These are phyloP conservation scores for Thalassoma bifasciatum DNA, from an alignment of 2,113 vertebrate species.

Conservation along the genomic window DNA sequence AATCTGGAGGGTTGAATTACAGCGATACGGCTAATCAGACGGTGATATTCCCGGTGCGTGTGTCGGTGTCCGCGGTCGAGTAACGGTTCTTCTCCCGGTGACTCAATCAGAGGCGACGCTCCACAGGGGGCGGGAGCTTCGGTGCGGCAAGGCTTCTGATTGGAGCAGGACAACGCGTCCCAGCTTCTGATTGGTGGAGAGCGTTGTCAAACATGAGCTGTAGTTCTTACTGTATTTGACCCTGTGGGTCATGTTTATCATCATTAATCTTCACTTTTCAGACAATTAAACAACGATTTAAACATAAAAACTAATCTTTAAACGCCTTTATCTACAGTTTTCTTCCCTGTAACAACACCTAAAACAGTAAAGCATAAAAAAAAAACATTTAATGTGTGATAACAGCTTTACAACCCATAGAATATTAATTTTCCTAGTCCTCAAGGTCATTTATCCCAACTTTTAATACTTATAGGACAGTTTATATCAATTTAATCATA, in stretches of 20 bases:
- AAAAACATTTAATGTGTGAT: not conserved
- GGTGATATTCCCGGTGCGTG: not conserved
- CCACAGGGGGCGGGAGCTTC: slow-evolving; percentile 10
- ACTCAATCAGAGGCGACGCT: slow-evolving; percentile 16
- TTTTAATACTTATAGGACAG: too few relatives aligned
- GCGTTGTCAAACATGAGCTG: slow-evolving; percentile 30
- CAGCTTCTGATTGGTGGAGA: slow-evolving; percentile 40
- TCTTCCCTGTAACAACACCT: not conserved
- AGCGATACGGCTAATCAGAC: not conserved
- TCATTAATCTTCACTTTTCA: not conserved
- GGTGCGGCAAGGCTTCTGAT: not conserved
- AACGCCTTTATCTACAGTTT: not conserved
- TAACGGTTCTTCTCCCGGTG: slow-evolving; percentile 50
- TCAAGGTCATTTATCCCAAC: too few relatives aligned
- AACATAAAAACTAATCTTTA: too few relatives aligned
- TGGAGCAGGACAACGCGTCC: rapidly evolving
- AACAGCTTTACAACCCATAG: too few relatives aligned
- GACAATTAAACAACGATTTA: not conserved
- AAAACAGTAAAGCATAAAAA: not conserved
- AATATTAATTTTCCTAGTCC: too few relatives aligned
- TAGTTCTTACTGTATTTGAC: not conserved
- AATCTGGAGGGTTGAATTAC: not conserved
- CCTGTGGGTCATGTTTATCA: not conserved
- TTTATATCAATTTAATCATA: too few relatives aligned
- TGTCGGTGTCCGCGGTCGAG: slow-evolving; percentile 14